phyloP scores from a whole-genome alignment of 1,140 invertebrate species.

The Pectinophora gossypiella region DNA sequence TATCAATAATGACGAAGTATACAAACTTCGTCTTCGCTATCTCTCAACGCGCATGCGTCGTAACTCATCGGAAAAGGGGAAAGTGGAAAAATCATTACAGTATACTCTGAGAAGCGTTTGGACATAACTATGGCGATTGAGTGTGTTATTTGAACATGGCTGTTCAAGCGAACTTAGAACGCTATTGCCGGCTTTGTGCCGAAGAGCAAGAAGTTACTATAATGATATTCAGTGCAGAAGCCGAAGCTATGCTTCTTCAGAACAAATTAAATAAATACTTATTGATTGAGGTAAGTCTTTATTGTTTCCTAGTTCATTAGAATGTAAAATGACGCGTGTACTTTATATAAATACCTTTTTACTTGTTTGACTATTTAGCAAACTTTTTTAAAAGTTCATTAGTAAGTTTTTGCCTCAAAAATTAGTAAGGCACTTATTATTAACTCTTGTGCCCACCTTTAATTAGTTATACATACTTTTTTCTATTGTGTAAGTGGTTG shows the following conservation, averaged over 20 bases:
- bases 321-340: too few species aligned
- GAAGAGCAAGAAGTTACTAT: constrained; percentile 65
- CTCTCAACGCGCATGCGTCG: constrained; percentile 55
- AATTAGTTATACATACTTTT: too few species aligned
- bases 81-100: constrained; percentile 46
- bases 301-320: too few species aligned
- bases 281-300: constrained; percentile 56
- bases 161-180: constrained; percentile 41
- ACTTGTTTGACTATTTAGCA: too few species aligned
- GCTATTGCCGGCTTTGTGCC: constrained; percentile 65
- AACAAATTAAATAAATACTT: constrained; percentile 68
- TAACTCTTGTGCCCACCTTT: too few species aligned
- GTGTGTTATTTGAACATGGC: constrained; percentile 22
- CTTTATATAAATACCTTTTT: too few species aligned
- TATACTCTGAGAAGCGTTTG: constrained; percentile 8
- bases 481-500: too few species aligned
- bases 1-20: constrained; percentile 48
- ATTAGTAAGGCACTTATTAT: too few species aligned
- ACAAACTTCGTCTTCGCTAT: constrained; percentile 44
- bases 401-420: too few species aligned
- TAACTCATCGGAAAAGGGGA: constrained; percentile 22
- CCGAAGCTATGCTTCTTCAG: constrained; percentile 62
- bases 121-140: neutral
- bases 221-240: constrained; percentile 68
- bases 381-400: too few species aligned